Conservation (phyloP, 2,888 invertebrate genomes). For the Pachliopta kotzebuea region DNA sequence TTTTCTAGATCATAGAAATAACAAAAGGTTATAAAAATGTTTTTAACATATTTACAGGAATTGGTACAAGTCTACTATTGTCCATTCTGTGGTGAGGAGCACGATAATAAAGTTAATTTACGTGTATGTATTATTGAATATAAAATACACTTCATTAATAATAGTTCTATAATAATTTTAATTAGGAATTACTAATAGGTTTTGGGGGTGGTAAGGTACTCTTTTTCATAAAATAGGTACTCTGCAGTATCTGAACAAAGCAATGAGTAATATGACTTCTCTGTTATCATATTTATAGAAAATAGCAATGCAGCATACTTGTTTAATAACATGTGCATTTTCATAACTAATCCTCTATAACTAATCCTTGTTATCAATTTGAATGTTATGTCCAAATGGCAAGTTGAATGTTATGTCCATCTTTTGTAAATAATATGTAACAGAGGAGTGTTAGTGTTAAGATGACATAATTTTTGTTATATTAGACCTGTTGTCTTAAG, state of each 20-base stretch:
- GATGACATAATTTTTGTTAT: too few relatives aligned
- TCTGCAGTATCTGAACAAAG: background rate
- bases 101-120: slow-evolving; percentile 84
- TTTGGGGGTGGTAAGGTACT: background rate
- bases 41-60: slow-evolving; percentile 54
- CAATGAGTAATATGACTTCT: background rate
- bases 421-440: too few relatives aligned
- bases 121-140: slow-evolving; percentile 68
- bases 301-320: too few relatives aligned
- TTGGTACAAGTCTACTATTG: slow-evolving; percentile 62
- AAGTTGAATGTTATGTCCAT: too few relatives aligned
- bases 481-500: too few relatives aligned
- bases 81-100: slow-evolving; percentile 83
- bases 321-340: background rate
- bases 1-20: background rate
- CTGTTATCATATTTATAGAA: background rate
- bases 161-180: background rate
- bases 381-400: too few relatives aligned
- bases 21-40: background rate
- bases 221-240: background rate
- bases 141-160: background rate
- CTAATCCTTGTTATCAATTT: too few relatives aligned
- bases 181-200: too few relatives aligned
- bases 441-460: too few relatives aligned
- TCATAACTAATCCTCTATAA: too few relatives aligned